phyloP scores from a whole-genome alignment of 2,113 vertebrate species.

The Tichodroma muraria region DNA sequence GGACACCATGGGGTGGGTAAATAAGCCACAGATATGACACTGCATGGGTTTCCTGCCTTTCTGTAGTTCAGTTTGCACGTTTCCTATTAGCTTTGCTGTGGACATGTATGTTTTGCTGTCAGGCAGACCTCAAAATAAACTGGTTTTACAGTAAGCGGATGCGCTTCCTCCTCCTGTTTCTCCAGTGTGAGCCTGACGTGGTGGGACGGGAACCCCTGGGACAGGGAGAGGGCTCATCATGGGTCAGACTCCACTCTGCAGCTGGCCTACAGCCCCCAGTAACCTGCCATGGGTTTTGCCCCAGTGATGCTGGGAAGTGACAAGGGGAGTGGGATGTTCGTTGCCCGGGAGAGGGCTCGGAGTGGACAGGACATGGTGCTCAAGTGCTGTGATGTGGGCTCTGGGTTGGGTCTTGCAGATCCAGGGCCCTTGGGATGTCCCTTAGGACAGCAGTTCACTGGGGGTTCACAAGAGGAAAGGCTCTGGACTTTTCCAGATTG shows the following conservation, averaged over 20 bases:
- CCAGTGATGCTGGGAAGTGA: not conserved
- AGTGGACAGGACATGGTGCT: fast-evolving
- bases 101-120: not conserved
- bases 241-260: not conserved
- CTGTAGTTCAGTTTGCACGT: not conserved
- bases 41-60: not conserved
- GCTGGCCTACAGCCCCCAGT: not conserved
- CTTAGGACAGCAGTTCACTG: fast-evolving
- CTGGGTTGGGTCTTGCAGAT: not conserved
- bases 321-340: fast-evolving
- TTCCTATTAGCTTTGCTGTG: not conserved
- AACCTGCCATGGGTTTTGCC: not conserved
- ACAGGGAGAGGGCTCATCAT: fast-evolving
- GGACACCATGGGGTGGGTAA: not conserved
- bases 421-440: not conserved
- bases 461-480: not conserved
- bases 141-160: not conserved
- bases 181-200: not conserved
- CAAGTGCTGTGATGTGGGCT: fast-evolving
- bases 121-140: constrained; percentile 30
- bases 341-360: fast-evolving
- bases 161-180: not conserved
- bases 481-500: not conserved
- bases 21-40: fast-evolving
- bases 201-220: not conserved